phyloP scores from a whole-genome alignment of 1,140 invertebrate species.

The Drosophila grimshawi region DNA sequence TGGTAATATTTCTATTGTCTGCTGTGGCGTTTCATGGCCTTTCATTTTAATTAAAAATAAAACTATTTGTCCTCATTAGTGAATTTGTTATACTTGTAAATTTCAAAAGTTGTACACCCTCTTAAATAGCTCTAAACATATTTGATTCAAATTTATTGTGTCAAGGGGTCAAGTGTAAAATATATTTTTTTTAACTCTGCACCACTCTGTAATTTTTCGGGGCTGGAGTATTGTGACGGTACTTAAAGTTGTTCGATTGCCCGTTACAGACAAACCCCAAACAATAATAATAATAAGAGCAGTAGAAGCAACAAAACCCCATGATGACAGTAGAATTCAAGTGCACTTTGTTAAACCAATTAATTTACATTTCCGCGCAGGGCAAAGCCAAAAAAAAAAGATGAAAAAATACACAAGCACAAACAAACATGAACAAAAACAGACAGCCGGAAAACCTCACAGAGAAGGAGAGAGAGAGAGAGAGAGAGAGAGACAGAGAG shows the following conservation, averaged over 20 bases:
- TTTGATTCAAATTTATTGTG: slow-evolving; percentile 51
- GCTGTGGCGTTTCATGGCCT: not conserved
- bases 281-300: slow-evolving; percentile 42
- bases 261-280: slow-evolving; percentile 24
- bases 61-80: not conserved
- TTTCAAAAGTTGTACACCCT: not conserved
- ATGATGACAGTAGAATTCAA: slow-evolving; percentile 67
- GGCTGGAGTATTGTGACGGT: slow-evolving; percentile 13
- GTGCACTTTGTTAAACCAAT: slow-evolving; percentile 82
- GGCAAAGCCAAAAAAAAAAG: slow-evolving; percentile 57
- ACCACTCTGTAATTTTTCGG: not conserved
- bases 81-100: not conserved
- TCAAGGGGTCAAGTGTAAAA: slow-evolving; percentile 43
- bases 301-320: slow-evolving; percentile 23
- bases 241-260: slow-evolving; percentile 61
- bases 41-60: not conserved
- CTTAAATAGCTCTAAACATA: slow-evolving; percentile 1
- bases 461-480: slow-evolving; percentile 4
- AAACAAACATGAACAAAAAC: slow-evolving; percentile 27
- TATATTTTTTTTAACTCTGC: slow-evolving; percentile 8
- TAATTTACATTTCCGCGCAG: slow-evolving; percentile 82
- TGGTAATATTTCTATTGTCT: no score
- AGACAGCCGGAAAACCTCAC: slow-evolving; percentile 32
- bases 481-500: not conserved
- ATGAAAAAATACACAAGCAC: slow-evolving; percentile 16